A percentile compares a stretch with the other conserved stretches of the same genome.
phyloP scores from a whole-genome alignment of 2,113 vertebrate species.

The Chrysochloris asiatica region DNA sequence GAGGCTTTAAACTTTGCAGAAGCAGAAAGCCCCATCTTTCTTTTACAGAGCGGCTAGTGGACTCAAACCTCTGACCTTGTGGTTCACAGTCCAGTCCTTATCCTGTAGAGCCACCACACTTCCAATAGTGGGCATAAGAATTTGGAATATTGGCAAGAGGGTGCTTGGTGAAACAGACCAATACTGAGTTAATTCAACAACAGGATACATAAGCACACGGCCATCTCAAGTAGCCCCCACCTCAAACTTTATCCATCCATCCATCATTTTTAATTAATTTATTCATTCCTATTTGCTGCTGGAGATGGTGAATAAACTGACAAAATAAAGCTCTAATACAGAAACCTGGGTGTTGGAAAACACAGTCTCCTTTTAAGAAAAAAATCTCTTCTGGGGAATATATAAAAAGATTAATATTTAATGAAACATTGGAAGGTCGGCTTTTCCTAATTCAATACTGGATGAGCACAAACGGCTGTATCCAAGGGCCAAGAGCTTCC shows the following conservation, averaged over 20 bases:
- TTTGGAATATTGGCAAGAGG: not conserved
- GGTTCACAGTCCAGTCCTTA: too few species aligned
- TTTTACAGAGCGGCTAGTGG: too few species aligned
- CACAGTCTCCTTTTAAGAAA: not conserved
- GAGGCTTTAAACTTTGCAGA: too few species aligned
- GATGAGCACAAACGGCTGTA: not conserved
- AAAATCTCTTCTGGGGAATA: too few species aligned
- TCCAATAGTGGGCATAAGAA: too few species aligned
- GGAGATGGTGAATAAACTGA: not conserved
- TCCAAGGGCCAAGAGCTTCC: not conserved
- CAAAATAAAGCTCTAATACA: too few species aligned
- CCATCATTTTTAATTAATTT: not conserved
- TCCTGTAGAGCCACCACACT: too few species aligned
- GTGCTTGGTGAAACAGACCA: not conserved
- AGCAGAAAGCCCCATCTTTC: too few species aligned
- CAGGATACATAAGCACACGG: fast-evolving
- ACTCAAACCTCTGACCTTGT: too few species aligned
- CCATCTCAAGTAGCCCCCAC: not conserved
- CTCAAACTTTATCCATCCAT: not conserved
- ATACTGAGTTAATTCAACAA: not conserved
- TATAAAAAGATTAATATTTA: not conserved
- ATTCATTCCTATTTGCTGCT: too few species aligned
- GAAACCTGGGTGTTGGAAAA: not conserved
- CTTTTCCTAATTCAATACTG: not conserved
- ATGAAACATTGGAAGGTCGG: not conserved